A percentile compares a stretch with the other conserved stretches of the same genome.
These are phyloP conservation scores for Catharus minimus DNA, from an alignment of 2,113 vertebrate species.

Conservation along the genomic window DNA sequence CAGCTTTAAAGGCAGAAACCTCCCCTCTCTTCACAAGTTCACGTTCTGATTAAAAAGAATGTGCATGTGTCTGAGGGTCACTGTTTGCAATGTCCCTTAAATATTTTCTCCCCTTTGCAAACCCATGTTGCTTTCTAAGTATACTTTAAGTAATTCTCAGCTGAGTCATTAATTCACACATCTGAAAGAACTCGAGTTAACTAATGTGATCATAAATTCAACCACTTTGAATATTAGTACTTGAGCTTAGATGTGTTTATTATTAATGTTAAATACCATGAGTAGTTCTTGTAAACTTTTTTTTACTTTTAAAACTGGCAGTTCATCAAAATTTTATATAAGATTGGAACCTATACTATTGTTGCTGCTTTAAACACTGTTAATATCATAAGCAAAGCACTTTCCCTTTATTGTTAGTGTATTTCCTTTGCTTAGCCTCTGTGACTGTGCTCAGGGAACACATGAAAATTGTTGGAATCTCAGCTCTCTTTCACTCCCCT, in stretches of 20 bases:
- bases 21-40: background rate
- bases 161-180: conserved; percentile 10
- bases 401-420: conserved; percentile 23
- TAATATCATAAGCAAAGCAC: conserved; percentile 29
- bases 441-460: background rate
- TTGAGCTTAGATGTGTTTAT: background rate
- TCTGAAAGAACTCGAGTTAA: background rate
- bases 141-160: background rate
- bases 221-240: background rate
- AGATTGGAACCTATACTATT: background rate
- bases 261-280: background rate
- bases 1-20: background rate
- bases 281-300: background rate
- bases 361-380: background rate
- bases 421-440: conserved; percentile 33
- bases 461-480: background rate
- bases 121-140: background rate
- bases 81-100: background rate
- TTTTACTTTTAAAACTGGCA: conserved; percentile 1
- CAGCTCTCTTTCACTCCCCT: background rate
- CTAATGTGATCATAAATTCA: background rate
- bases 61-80: accelerated
- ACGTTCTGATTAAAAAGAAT: background rate
- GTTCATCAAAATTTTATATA: background rate
- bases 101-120: background rate